phyloP scores from a whole-genome alignment of 1,140 invertebrate species.

The Asobara japonica region DNA sequence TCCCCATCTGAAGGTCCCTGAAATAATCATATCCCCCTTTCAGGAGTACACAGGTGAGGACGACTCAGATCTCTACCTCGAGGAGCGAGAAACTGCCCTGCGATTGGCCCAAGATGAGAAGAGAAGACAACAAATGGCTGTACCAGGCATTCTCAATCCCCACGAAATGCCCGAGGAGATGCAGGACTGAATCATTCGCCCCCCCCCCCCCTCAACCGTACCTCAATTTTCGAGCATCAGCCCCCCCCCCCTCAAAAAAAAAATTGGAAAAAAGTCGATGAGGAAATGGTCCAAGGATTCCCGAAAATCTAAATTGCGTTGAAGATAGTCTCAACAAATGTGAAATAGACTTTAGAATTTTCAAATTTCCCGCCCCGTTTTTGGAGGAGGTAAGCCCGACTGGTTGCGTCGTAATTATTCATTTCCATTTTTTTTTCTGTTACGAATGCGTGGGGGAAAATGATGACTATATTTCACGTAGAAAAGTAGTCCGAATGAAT shows the following conservation, averaged over 20 bases:
- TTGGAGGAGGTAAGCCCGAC: slow-evolving; percentile 60
- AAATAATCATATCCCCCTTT: not conserved
- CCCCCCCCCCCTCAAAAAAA: not conserved
- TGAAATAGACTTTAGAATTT: not conserved
- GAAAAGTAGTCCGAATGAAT: slow-evolving; percentile 1
- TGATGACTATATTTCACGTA: not conserved
- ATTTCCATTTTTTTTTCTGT: not conserved
- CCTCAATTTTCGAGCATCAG: not conserved
- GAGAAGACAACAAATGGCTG: slow-evolving; percentile 88
- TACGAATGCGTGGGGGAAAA: not conserved
- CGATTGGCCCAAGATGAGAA: slow-evolving; percentile 93
- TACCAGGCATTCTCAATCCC: slow-evolving; percentile 97
- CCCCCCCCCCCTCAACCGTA: not conserved
- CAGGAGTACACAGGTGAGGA: slow-evolving; percentile 98
- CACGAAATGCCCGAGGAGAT: slow-evolving; percentile 98
- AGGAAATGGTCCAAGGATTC: not conserved
- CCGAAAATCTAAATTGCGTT: not conserved
- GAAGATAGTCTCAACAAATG: not conserved
- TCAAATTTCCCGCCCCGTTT: too few relatives aligned
- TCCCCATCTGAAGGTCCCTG: not conserved
- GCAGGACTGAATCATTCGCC: slow-evolving; percentile 80
- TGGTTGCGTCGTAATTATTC: slow-evolving; percentile 50
- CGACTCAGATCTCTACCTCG: slow-evolving; percentile 95
- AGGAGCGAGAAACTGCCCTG: slow-evolving; percentile 91
- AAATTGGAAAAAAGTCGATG: slow-evolving; percentile 12